Percentiles rank a stretch among this genome's conserved stretches.
Conservation (phyloP, 2,113 vertebrate species). For the Xenus cinereus region DNA sequence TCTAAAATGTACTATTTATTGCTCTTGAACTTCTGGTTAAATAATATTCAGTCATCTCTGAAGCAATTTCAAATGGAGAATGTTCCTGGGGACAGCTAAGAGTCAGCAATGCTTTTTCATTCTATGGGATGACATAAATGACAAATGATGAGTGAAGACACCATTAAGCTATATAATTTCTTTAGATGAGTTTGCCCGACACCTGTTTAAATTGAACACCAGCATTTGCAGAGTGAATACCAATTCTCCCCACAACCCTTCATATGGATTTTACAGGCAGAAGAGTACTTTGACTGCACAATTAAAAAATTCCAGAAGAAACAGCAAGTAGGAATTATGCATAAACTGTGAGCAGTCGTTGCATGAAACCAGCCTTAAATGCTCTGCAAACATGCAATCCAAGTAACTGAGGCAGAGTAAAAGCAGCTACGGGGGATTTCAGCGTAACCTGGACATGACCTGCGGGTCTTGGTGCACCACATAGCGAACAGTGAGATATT, state of each 20-base stretch:
- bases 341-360: background rate
- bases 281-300: background rate
- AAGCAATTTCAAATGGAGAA: constrained; percentile 55
- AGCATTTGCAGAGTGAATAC: constrained; percentile 14
- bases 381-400: background rate
- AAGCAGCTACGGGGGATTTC: background rate
- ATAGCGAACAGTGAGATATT: accelerated
- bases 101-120: constrained; percentile 18
- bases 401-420: background rate
- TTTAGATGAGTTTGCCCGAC: constrained; percentile 58
- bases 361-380: background rate
- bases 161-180: constrained; percentile 51
- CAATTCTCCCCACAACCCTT: background rate
- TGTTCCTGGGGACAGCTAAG: constrained; percentile 42
- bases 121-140: background rate
- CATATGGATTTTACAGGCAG: background rate
- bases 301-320: background rate
- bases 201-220: constrained; percentile 44
- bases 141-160: constrained; percentile 26
- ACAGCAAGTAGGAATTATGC: background rate
- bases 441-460: background rate
- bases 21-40: constrained; percentile 54
- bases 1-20: constrained; percentile 58
- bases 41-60: constrained; percentile 62
- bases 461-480: background rate